Conservation (phyloP, 2,888 invertebrate species). For the Drosophila imparisetae region DNA sequence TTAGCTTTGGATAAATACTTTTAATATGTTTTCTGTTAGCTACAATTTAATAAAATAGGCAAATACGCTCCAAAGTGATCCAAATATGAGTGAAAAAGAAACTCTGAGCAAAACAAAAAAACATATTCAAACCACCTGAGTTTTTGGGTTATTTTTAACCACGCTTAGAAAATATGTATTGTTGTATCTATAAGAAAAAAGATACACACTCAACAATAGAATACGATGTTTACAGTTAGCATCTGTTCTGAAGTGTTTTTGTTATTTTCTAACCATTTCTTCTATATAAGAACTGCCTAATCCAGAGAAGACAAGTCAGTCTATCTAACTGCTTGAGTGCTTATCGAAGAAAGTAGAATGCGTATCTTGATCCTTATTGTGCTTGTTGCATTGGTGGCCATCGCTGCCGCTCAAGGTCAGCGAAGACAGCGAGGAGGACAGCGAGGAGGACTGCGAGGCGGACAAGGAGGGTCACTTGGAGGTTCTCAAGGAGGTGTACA, state of each 20-base stretch:
- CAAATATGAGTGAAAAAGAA: not conserved
- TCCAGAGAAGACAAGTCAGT: conserved; percentile 2
- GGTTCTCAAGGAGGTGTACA: too few species aligned
- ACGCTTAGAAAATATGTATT: not conserved
- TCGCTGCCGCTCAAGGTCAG: conserved; percentile 13
- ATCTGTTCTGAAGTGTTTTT: conserved; percentile 19
- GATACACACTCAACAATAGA: conserved; percentile 10
- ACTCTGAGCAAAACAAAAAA: conserved; percentile 1
- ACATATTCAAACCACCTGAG: not conserved
- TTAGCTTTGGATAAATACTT: not conserved
- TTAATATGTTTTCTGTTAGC: not conserved
- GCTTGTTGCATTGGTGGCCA: conserved; percentile 12
- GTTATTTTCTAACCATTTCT: too few species aligned
- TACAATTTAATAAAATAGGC: not conserved
- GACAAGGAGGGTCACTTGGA: not conserved
- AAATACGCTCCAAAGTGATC: not conserved
- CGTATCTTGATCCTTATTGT: conserved; percentile 21
- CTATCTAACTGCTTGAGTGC: not conserved
- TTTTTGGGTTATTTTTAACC: not conserved
- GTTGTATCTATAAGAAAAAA: not conserved
- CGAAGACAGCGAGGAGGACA: not conserved
- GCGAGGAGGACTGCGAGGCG: not conserved
- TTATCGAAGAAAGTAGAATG: conserved; percentile 18
- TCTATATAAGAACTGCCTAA: conserved; percentile 12
- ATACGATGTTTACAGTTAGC: conserved; percentile 10